Base-by-base conservation (phyloP, 1,140 invertebrate genomes). In the Drosophila insularis region DNA sequence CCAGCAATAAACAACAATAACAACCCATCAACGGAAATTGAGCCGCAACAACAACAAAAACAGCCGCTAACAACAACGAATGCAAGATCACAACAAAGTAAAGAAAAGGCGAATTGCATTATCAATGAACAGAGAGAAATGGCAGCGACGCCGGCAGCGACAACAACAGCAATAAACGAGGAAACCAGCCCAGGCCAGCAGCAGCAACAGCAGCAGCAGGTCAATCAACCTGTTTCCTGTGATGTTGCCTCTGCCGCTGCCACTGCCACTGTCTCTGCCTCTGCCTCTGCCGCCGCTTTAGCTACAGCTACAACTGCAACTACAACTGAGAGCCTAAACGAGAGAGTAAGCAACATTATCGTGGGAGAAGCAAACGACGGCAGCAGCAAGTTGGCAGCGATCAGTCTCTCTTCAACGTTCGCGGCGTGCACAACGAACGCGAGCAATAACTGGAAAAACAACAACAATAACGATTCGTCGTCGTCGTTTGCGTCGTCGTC, bases 171-270 rank as follows among this genome's bases (percentile, higher is more conserved):
- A 74, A 32, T 40, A 32, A 43, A 37, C 54, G 81, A 78, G 73
- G 70, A 84, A 87, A 80, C 77, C 76, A 66, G 72, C 62, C 54
- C 70, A 62, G 81, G 65, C 58, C 74, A 64, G 27, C 27, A 5
- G 6, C 27, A 23, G 23, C 23, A 23, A 76, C 80, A 68, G 71
- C 89, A 64, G 78, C 80, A 70, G 71, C 89, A 87, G 87, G 87
- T 90, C 87, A 90, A 74, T 90, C 81, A 90, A 90, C 87, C 87
- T 90, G 87, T 90, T 90, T 89, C 80, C 87, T 86, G 79, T 76
- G 71, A 50, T 4, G 19, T 19, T 43, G 14, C 14, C 13, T 10
- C 37, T 17, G 39, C 2, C 39, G 32, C 35, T 37, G 35, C 35
- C 35, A 4, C 35, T 37, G 35, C 35, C 35, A 11, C 35, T 37